Evolutionary conservation across 2,113 vertebrate species (phyloP).

Genomic region (Pteronura brasiliensis): DNA sequence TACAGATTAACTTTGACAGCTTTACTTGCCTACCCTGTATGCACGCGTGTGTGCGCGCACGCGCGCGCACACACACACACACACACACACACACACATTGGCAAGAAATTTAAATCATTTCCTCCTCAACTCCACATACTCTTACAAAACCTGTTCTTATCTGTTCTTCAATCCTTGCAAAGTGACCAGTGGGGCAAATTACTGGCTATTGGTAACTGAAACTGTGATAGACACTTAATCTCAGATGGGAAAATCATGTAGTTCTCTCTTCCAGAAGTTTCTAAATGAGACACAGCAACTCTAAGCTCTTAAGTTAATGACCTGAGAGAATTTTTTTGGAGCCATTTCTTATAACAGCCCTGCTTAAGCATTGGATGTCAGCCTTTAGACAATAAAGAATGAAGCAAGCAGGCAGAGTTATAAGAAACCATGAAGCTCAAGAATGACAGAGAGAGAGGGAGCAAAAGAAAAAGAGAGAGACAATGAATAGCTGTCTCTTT

Average conservation of each 20-base stretch:
- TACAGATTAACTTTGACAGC: background rate
- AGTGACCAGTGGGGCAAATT: background rate
- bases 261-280: background rate
- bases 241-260: background rate
- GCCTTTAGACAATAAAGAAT: background rate
- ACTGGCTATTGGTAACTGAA: background rate
- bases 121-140: background rate
- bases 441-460: background rate
- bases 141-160: background rate
- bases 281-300: background rate
- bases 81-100: background rate
- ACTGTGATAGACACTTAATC: background rate
- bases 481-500: background rate
- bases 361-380: background rate
- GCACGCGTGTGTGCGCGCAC: accelerated
- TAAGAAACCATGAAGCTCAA: background rate
- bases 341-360: background rate
- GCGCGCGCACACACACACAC: background rate
- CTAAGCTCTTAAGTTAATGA: background rate
- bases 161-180: background rate
- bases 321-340: background rate
- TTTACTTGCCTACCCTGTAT: background rate
- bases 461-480: background rate
- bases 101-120: background rate
- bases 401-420: background rate